Evolutionary conservation across 2,797 vertebrate genomes (phyloP), one percentile per base, ranked within the genome.

Genomic region (Danio tinwini): DNA sequence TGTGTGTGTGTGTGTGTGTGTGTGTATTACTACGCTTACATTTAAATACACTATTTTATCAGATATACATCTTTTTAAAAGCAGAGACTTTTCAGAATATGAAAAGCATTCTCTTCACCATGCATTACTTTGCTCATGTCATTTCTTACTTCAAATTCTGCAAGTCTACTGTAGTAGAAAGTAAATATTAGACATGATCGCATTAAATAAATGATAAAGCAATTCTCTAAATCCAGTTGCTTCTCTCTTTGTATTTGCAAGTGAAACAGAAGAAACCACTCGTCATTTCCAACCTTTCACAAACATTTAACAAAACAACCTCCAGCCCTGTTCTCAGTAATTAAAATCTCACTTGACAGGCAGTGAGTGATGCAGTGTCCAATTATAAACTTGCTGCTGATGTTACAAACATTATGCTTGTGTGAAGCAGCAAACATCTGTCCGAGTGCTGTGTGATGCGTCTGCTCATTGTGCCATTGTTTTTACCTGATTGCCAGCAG

Each of bases 401-500:
- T 45, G 44, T 12, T 74, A 40, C 7, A 64, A 53, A 40, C 50
- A 16, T 29, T 21, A 14, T 40, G 29, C 39, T 76, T 64, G 12
- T 45, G 17, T 17, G 0, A 56, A 4, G 11, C 39, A 6, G 47
- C 17, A 59, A 39, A 47, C 62, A 61, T 58, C 59, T 80, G 56
- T 63, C 16, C 14, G 52, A n/a, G 40, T 37, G 14, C 19, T 37
- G 7, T 74, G 52, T 19, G 47, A 56, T 29, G 39, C n/a, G 63
- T 76, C 42, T 62, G 81, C 67, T 55, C 7, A 16, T 44, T 37
- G 9, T 21, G 29, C 5, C 8, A 13, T 74, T 56, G 55, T 50
- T 78, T 83, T 90, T 92, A 98, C 97, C 96, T 98, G 96, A 89
- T 96, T 98, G 78, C 96, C 96, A 83, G 95, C 91, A 83, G 95